Base-by-base conservation (phyloP, 2,888 invertebrate genomes). In the Synanthedon formicaeformis region DNA sequence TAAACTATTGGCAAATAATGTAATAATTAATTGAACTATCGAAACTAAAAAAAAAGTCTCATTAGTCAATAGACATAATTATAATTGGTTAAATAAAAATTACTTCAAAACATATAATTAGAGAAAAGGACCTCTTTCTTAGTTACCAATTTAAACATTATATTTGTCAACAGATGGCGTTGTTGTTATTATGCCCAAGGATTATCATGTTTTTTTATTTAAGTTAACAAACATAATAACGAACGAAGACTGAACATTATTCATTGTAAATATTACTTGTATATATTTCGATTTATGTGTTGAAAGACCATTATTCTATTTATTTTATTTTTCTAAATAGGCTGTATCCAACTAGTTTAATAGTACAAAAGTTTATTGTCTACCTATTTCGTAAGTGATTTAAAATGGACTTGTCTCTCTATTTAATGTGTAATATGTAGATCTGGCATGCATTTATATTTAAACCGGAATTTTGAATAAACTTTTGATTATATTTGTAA, bases 341-440 rank as follows among this genome's bases (percentile, higher is more conserved):
- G 34, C 34, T 34, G 10, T 34, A 27, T 53, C 50, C 52, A 57
- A 51, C 53, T 65, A 45, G n/a, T 66, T 67, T 63, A 68, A 68
- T 69, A 76, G 76, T 78, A 78, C 76, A 77, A 78, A 71, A 67
- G 14, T 45, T 45, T 45, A 45, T 45, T 45, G 45, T 45, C 45
- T 12, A 45, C 14, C 34, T 10, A 34, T 34, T 34, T 6, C 34
- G 34, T 10, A 34, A 34, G 34, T 10, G 34, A 34, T 45, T 45
- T 45, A 45, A 45, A 14, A 45, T 13, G 34, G 34, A 34, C 27
- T 34, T 34, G 34, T 34, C 34, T 34, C 34, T 34, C 34, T 34
- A 34, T 34, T 34, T 34, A 34, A 45, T 13, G 45, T 45, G 12
- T 45, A 45, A 5, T 14, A 13, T 45, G 45, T 45, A 45, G 11